These are phyloP conservation scores for Toxonevra muliebris DNA, from an alignment of 2,888 invertebrate species.

Conservation along the genomic window DNA sequence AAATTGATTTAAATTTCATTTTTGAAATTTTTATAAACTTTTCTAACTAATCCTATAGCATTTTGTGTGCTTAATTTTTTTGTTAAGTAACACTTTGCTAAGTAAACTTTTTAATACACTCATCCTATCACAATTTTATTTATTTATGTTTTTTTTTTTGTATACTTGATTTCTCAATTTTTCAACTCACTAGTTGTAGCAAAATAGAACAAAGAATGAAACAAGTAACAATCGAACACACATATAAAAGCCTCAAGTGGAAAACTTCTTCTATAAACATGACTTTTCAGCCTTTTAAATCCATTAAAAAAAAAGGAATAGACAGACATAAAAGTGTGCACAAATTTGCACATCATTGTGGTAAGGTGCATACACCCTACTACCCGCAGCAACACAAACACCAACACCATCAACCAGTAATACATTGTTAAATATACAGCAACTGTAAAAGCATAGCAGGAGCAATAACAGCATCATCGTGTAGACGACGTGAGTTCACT, in stretches of 20 bases:
- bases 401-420: neutral
- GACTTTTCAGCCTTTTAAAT: constrained; percentile 22
- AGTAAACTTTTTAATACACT: too few species aligned
- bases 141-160: too few species aligned
- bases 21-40: too few species aligned
- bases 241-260: neutral
- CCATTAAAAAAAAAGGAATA: neutral
- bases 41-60: too few species aligned
- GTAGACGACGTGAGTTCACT: neutral
- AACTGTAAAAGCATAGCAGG: neutral
- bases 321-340: constrained; percentile 6
- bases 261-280: constrained; percentile 19
- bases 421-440: neutral
- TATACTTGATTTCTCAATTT: constrained; percentile 11
- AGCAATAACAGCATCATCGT: neutral
- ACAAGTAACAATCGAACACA: too few species aligned
- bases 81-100: too few species aligned
- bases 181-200: constrained; percentile 20
- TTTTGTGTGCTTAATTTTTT: too few species aligned
- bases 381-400: neutral
- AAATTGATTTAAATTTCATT: too few species aligned
- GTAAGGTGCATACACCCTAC: neutral
- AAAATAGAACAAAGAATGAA: too few species aligned
- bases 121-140: too few species aligned
- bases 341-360: constrained; percentile 20